Conservation (phyloP, 1,140 invertebrate species). For the Tenebrio molitor region DNA sequence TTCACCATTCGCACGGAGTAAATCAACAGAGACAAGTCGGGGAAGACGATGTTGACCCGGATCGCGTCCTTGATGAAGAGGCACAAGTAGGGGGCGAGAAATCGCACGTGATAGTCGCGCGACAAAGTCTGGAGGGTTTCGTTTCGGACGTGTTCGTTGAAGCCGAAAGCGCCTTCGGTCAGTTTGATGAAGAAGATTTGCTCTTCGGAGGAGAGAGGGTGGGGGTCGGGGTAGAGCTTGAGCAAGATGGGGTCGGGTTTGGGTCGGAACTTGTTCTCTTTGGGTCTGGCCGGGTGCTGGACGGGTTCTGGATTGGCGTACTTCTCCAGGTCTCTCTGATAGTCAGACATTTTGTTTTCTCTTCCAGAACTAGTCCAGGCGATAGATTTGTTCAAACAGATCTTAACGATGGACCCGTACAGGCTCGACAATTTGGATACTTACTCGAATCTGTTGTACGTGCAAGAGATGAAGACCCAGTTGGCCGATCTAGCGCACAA, state of each 20-base stretch:
- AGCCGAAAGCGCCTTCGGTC: constrained; percentile 58
- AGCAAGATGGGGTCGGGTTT: constrained; percentile 55
- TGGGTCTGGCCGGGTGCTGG: not conserved
- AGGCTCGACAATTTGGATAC: constrained; percentile 96
- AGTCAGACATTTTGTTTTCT: constrained; percentile 35
- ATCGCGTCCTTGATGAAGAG: constrained; percentile 55
- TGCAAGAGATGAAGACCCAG: constrained; percentile 93
- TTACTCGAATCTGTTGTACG: constrained; percentile 96
- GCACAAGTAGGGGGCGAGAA: constrained; percentile 54
- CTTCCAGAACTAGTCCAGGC: constrained; percentile 90
- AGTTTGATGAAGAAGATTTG: constrained; percentile 55
- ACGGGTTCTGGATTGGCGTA: not conserved
- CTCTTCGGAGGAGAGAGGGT: constrained; percentile 55
- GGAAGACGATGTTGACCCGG: constrained; percentile 53
- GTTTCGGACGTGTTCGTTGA: constrained; percentile 56
- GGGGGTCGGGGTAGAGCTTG: constrained; percentile 51
- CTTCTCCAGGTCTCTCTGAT: constrained; percentile 6
- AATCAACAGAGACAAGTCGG: constrained; percentile 57
- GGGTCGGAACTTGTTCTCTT: constrained; percentile 44
- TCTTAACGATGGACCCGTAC: constrained; percentile 91
- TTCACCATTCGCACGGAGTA: constrained; percentile 56
- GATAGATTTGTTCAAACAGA: constrained; percentile 84
- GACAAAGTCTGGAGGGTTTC: constrained; percentile 48
- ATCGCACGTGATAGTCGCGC: constrained; percentile 53
- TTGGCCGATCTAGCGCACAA: constrained; percentile 94